Percentiles rank a stretch among this genome's conserved stretches.
phyloP scores from a whole-genome alignment of 2,113 vertebrate species.

The Pseudorhombus dupliciocellatus region DNA sequence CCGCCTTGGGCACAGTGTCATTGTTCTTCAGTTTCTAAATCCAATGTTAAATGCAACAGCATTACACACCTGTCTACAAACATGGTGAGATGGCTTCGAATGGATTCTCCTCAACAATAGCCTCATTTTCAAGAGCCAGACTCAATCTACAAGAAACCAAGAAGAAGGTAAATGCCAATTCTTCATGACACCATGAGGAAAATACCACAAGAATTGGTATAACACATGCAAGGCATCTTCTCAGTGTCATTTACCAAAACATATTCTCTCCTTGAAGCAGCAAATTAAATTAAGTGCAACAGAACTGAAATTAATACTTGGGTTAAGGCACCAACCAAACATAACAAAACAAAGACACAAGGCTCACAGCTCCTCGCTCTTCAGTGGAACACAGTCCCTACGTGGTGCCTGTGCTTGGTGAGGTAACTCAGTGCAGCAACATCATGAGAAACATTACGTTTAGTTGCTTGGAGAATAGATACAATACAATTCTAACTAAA shows the following conservation, averaged over 20 bases:
- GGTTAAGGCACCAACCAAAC: conserved; percentile 79
- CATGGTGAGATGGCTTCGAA: conserved; percentile 18
- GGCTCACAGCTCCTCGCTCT: conserved; percentile 39
- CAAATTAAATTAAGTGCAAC: conserved; percentile 38
- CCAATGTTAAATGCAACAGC: conserved; percentile 12
- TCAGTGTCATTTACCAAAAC: conserved; percentile 12
- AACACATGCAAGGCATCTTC: conserved; percentile 52
- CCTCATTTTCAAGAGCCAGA: conserved; percentile 40
- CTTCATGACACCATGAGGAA: conserved; percentile 48
- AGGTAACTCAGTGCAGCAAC: conserved; percentile 53
- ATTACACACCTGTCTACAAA: conserved; percentile 7
- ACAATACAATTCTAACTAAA: not conserved
- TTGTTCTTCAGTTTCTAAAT: conserved; percentile 52
- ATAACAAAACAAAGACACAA: conserved; percentile 53
- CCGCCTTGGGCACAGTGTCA: conserved; percentile 48
- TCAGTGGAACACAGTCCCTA: conserved; percentile 21
- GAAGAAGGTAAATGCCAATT: conserved; percentile 21
- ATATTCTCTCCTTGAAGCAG: conserved; percentile 46
- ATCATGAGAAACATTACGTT: not conserved
- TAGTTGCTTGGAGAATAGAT: conserved; percentile 3
- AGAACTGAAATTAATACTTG: conserved; percentile 55
- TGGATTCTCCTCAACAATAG: conserved; percentile 21
- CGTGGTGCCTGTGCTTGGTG: conserved; percentile 40
- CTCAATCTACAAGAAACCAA: conserved; percentile 8
- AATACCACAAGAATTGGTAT: conserved; percentile 26